Conservation (phyloP, 2,797 vertebrate genomes). For the Thamnophis elegans region DNA sequence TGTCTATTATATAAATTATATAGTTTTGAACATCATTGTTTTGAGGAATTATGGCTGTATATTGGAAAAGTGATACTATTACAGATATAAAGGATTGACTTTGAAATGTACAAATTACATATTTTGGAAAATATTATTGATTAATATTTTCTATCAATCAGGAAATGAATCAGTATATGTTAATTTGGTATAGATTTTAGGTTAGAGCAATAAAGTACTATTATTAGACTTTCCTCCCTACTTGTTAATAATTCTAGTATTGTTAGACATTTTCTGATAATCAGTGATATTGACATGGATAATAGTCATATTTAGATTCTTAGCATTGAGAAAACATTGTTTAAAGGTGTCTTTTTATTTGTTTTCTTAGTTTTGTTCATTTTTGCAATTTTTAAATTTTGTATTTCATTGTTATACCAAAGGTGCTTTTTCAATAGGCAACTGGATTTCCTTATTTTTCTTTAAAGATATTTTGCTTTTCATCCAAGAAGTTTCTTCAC, state of each 20-base stretch:
- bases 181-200: not conserved
- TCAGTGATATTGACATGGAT: not conserved
- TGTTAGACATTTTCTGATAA: not conserved
- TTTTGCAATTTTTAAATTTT: not conserved
- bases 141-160: not conserved
- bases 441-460: too few species aligned
- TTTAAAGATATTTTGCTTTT: too few species aligned
- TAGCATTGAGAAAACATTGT: not conserved
- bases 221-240: not conserved
- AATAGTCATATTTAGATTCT: not conserved
- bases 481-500: too few species aligned
- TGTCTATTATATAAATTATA: not conserved
- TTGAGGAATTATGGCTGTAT: not conserved
- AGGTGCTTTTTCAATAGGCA: too few species aligned
- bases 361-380: not conserved
- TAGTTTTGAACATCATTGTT: not conserved
- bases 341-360: not conserved
- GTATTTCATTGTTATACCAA: not conserved
- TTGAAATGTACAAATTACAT: not conserved
- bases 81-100: not conserved
- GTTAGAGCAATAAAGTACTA: not conserved
- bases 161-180: not conserved
- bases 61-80: not conserved
- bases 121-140: not conserved
- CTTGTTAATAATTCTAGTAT: not conserved